These are phyloP conservation scores for Nematopogon swammerdamellus DNA, from an alignment of 2,888 invertebrate species.

Conservation along the genomic window DNA sequence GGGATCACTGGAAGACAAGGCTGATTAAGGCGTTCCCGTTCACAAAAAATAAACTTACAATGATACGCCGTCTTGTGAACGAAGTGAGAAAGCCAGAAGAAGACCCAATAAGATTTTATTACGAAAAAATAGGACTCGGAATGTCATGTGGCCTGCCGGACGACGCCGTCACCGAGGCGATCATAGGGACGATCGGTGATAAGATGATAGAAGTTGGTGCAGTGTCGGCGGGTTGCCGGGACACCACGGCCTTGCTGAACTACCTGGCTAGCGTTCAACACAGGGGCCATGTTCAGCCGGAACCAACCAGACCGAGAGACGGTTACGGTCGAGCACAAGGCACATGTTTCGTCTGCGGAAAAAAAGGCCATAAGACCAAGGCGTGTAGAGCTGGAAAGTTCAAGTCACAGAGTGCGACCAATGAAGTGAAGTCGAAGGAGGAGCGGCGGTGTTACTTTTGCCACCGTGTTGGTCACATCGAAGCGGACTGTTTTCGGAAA, in stretches of 20 bases:
- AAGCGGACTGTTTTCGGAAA: constrained; percentile 5
- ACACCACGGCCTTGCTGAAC: not conserved
- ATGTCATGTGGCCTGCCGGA: constrained; percentile 9
- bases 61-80: constrained; percentile 9
- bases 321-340: too few species aligned
- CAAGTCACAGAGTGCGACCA: too few species aligned
- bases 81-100: constrained; percentile 6
- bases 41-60: constrained; percentile 8
- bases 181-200: constrained; percentile 5
- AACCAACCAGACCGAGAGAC: not conserved
- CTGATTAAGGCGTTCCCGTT: constrained; percentile 9
- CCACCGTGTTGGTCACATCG: constrained; percentile 5
- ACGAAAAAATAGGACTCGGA: constrained; percentile 10
- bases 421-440: not conserved
- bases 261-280: too few species aligned
- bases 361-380: constrained; percentile 7
- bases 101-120: constrained; percentile 10
- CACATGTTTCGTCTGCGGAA: constrained; percentile 7
- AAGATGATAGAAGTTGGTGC: constrained; percentile 6
- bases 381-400: too few species aligned
- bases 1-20: constrained; percentile 9
- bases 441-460: not conserved
- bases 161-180: constrained; percentile 4
- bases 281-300: too few species aligned
- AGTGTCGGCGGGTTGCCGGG: constrained; percentile 5